A percentile compares a stretch with the other conserved stretches of the same genome.
Conservation (phyloP, 2,113 vertebrate genomes). For the Turnix velox region DNA sequence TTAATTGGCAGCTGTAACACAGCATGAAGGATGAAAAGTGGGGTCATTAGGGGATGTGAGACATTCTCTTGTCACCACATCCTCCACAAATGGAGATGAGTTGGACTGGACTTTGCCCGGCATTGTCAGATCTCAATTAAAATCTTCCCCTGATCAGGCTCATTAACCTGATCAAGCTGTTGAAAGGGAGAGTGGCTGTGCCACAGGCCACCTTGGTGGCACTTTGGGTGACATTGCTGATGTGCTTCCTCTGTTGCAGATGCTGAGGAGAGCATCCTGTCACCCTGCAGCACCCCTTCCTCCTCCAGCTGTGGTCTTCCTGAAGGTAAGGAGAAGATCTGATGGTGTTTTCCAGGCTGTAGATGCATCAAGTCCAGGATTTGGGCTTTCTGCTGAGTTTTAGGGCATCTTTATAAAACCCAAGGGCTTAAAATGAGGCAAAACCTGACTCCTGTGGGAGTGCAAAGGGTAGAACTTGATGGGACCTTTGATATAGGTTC, state of each 20-base stretch:
- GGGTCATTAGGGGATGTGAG: slow-evolving; percentile 9
- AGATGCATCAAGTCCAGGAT: rapidly evolving
- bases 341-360: background rate
- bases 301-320: slow-evolving; percentile 65
- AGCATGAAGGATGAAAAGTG: background rate
- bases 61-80: slow-evolving; percentile 17
- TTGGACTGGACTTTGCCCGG: background rate
- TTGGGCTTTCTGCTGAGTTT: background rate
- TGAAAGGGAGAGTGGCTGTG: background rate
- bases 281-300: slow-evolving; percentile 65
- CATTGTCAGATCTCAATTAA: background rate
- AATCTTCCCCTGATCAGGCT: background rate
- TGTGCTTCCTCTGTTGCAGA: slow-evolving; percentile 31
- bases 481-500: background rate
- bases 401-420: background rate
- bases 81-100: background rate
- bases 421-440: background rate
- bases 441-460: background rate
- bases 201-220: rapidly evolving
- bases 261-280: slow-evolving; percentile 66
- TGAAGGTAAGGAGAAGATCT: slow-evolving; percentile 68
- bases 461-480: background rate
- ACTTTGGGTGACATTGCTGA: rapidly evolving
- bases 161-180: rapidly evolving
- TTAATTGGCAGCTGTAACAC: background rate